A percentile compares a stretch with the other conserved stretches of the same genome.
Evolutionary conservation across 2,888 invertebrate genomes (phyloP).

Genomic region (Diplazon laetatorius): DNA sequence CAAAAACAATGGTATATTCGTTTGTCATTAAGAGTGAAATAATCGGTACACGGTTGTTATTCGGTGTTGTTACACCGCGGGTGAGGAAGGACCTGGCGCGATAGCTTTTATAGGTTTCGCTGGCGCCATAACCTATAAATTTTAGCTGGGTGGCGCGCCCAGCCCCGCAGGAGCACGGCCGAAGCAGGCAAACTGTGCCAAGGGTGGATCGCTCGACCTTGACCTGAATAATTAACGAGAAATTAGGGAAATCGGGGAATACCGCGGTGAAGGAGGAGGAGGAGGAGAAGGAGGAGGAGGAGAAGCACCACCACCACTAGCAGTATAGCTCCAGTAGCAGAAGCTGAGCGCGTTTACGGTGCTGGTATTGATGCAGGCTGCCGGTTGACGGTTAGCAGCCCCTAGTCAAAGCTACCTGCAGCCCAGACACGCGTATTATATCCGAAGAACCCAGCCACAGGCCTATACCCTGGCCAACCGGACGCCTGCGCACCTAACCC

Average conservation of each 20-base stretch:
- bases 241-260: constrained; percentile 74
- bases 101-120: too few species aligned
- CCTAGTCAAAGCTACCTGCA: constrained; percentile 77
- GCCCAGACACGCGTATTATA: constrained; percentile 77
- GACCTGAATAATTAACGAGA: constrained; percentile 75
- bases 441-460: too few species aligned
- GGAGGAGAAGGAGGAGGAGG: constrained; percentile 12
- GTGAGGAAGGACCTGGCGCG: too few species aligned
- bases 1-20: too few species aligned
- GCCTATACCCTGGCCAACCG: constrained; percentile 80
- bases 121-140: too few species aligned
- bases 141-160: too few species aligned
- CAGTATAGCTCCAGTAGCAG: constrained; percentile 39
- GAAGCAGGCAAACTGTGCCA: constrained; percentile 66
- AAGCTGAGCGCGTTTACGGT: constrained; percentile 29
- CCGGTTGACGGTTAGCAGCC: constrained; percentile 72
- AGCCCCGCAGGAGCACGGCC: constrained; percentile 18
- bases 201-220: constrained; percentile 71
- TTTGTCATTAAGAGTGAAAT: too few species aligned
- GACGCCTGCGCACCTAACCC: constrained; percentile 72
- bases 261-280: constrained; percentile 4
- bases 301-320: constrained; percentile 1
- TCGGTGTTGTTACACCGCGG: too few species aligned
- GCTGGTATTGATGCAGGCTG: constrained; percentile 74
- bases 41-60: too few species aligned